A percentile compares a stretch with the other conserved stretches of the same genome.
These are phyloP conservation scores for Gavialis gangeticus DNA, from an alignment of 2,113 vertebrate genomes.

Conservation along the genomic window DNA sequence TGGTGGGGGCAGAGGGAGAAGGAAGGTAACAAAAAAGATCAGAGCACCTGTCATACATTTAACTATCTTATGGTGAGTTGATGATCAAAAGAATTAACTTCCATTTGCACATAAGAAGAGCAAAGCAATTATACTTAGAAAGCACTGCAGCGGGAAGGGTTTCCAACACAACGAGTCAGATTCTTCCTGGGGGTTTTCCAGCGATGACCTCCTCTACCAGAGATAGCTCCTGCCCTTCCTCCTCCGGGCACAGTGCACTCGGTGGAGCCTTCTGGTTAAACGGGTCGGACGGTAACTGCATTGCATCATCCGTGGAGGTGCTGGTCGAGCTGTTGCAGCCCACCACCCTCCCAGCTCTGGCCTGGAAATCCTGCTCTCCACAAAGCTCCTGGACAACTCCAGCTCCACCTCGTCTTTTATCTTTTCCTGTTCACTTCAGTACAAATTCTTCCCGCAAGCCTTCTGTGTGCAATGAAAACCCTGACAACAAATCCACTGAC, in stretches of 20 bases:
- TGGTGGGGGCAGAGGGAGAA: background rate
- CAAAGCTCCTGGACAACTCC: background rate
- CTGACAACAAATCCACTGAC: background rate
- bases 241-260: background rate
- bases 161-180: background rate
- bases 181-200: background rate
- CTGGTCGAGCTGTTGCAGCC: background rate
- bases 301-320: conserved; percentile 3
- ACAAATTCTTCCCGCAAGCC: background rate
- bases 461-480: background rate
- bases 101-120: background rate
- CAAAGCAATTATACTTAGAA: conserved; percentile 3
- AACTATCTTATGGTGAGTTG: conserved; percentile 36
- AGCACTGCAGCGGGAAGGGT: conserved; percentile 19
- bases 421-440: background rate
- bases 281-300: conserved; percentile 1
- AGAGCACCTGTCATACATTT: conserved; percentile 24
- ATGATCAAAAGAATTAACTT: conserved; percentile 34
- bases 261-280: conserved; percentile 38
- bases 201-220: conserved; percentile 18
- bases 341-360: background rate
- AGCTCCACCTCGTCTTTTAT: background rate
- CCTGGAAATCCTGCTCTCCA: background rate
- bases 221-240: conserved; percentile 30
- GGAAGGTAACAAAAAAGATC: fast-evolving